A percentile compares a stretch with the other conserved stretches of the same genome.
Conservation (phyloP, 2,797 vertebrate species). For the Channallabes apus region DNA sequence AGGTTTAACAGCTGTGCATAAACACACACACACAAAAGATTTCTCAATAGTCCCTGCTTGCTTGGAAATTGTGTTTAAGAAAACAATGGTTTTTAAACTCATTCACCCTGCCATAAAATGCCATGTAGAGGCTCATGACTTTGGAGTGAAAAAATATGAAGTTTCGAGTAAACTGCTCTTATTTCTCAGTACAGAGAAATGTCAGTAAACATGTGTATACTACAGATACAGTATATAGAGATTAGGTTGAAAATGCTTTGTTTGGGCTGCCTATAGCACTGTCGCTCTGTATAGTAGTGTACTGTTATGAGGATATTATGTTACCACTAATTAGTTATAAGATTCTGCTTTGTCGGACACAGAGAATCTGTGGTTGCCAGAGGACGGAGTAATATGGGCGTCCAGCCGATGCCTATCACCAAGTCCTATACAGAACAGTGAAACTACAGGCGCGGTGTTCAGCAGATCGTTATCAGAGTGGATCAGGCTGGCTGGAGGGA, state of each 20-base stretch:
- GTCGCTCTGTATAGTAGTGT: background rate
- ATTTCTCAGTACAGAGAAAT: background rate
- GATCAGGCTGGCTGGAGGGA: slow-evolving; percentile 2
- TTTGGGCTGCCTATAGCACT: background rate
- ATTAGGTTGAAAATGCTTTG: background rate
- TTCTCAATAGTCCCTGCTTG: background rate
- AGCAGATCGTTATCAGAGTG: slow-evolving; percentile 11
- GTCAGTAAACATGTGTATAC: background rate
- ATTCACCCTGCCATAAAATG: background rate
- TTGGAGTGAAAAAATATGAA: background rate
- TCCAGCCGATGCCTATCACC: slow-evolving; percentile 9
- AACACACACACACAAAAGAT: background rate
- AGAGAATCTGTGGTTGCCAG: background rate
- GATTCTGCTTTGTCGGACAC: slow-evolving; percentile 3
- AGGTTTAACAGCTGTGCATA: background rate
- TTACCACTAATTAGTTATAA: background rate
- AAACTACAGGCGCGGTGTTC: background rate
- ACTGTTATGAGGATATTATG: background rate
- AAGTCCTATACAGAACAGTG: background rate
- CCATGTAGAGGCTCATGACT: background rate
- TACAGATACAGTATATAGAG: background rate
- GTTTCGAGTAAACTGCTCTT: background rate
- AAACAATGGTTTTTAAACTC: too few relatives aligned
- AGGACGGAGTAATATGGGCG: slow-evolving; percentile 12
- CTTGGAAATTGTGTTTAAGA: too few relatives aligned